Percentiles rank a stretch among this genome's conserved stretches.
These are phyloP conservation scores for Knipowitschia caucasica DNA, from an alignment of 2,797 vertebrate species.

Conservation along the genomic window DNA sequence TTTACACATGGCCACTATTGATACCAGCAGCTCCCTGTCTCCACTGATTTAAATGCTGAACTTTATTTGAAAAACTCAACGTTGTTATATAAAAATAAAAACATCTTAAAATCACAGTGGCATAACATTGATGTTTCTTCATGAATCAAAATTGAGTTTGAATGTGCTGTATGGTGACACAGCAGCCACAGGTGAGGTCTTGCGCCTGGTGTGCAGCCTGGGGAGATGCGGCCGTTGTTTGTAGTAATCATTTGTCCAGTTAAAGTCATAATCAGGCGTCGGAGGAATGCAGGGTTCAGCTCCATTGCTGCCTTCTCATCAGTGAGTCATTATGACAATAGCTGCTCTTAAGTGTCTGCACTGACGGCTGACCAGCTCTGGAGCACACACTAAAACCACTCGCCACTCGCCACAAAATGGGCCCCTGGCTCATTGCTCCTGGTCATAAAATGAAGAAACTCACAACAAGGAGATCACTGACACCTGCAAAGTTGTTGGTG, in stretches of 20 bases:
- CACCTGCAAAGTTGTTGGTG: conserved; percentile 80
- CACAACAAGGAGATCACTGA: conserved; percentile 81
- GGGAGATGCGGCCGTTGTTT: conserved; percentile 58
- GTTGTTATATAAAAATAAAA: no score
- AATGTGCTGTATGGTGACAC: no score
- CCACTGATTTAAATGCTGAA: no score
- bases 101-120: no score
- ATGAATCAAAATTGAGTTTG: no score
- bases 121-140: no score
- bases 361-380: conserved; percentile 90
- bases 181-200: no score
- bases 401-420: conserved; percentile 85
- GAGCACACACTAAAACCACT: conserved; percentile 87
- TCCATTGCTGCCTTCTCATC: conserved; percentile 92
- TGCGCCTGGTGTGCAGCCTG: conserved; percentile 8
- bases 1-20: no score
- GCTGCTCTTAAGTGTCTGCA: conserved; percentile 90
- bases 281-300: conserved; percentile 91
- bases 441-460: conserved; percentile 90
- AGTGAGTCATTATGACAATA: conserved; percentile 93
- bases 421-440: conserved; percentile 91
- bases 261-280: conserved; percentile 87
- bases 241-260: conserved; percentile 80
- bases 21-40: no score
- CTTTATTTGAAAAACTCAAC: no score